phyloP scores from a whole-genome alignment of 92 coral and sea anemone genomes.

The Siderastrea siderea region DNA sequence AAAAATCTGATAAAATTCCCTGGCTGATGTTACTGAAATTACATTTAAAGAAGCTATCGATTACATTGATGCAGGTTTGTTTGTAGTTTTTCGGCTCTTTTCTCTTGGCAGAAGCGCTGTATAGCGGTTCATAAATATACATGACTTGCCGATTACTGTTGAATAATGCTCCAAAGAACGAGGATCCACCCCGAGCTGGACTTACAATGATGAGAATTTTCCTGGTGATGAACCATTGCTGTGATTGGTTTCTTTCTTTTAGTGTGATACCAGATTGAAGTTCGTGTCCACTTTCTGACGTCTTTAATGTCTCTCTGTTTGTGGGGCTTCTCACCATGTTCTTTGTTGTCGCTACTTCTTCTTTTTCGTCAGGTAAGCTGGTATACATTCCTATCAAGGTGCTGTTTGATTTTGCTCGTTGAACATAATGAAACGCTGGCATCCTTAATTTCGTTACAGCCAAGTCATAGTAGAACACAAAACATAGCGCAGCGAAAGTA shows the following conservation, averaged over 20 bases:
- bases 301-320: no score
- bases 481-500: no score
- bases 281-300: no score
- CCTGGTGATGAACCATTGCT: background rate
- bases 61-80: background rate
- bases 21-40: conserved; percentile 23
- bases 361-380: no score
- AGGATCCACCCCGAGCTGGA: conserved; percentile 75
- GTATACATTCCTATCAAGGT: no score
- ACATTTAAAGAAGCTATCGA: conserved; percentile 43
- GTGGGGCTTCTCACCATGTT: no score
- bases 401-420: no score
- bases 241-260: background rate
- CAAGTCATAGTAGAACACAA: no score
- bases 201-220: conserved; percentile 64
- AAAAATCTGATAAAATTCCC: background rate
- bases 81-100: conserved; percentile 13
- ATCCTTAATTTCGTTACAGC: no score
- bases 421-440: no score
- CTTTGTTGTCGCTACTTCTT: no score
- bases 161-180: conserved; percentile 71
- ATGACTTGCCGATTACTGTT: conserved; percentile 48
- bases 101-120: background rate
- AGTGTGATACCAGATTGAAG: no score
- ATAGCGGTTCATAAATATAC: conserved; percentile 66